These are phyloP conservation scores for Hydroisotoma schaefferi DNA, from an alignment of 2,888 invertebrate genomes.

Conservation along the genomic window DNA sequence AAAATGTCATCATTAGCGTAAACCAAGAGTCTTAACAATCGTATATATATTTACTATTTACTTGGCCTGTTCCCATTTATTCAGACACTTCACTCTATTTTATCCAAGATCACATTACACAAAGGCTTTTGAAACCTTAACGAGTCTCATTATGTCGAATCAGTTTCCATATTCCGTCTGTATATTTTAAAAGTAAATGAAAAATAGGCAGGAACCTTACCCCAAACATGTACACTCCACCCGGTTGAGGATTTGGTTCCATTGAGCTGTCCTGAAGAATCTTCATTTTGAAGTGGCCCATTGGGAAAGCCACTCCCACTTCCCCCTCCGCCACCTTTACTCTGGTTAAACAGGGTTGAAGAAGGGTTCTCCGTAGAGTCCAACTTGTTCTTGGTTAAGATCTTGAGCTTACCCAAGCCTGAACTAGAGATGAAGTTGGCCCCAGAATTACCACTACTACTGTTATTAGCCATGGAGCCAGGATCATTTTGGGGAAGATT, in stretches of 20 bases:
- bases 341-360: neutral
- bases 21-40: too few species aligned
- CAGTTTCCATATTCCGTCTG: too few species aligned
- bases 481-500: neutral
- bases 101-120: too few species aligned
- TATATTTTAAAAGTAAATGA: too few species aligned
- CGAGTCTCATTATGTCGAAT: too few species aligned
- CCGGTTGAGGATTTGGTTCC: constrained; percentile 55
- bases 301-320: constrained; percentile 9
- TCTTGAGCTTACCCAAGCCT: constrained; percentile 8
- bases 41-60: too few species aligned
- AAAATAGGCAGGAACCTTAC: constrained; percentile 55
- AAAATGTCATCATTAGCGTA: too few species aligned
- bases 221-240: constrained; percentile 74
- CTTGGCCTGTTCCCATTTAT: too few species aligned
- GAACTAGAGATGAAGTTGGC: neutral
- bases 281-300: neutral
- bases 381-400: constrained; percentile 20
- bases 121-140: too few species aligned
- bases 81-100: too few species aligned
- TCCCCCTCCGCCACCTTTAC: constrained; percentile 6
- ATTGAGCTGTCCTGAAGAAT: neutral
- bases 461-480: neutral
- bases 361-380: constrained; percentile 19
- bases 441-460: neutral